These are phyloP conservation scores for Cydia fagiglandana DNA, from an alignment of 1,140 invertebrate genomes.

Conservation along the genomic window DNA sequence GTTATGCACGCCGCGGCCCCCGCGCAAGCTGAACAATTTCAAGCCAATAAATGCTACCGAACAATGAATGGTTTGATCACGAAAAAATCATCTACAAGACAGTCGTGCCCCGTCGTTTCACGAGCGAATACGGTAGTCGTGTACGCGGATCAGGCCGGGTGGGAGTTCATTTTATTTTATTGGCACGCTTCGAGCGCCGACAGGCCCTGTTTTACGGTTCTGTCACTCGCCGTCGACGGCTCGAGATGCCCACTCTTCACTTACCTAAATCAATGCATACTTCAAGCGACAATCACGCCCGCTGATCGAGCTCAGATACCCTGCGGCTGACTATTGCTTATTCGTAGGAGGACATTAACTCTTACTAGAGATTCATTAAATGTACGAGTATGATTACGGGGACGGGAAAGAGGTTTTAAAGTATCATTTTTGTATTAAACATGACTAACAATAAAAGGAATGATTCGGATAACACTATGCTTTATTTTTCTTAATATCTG, in stretches of 20 bases:
- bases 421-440: too few species aligned
- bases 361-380: too few species aligned
- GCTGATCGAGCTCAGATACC: background rate
- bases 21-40: conserved; percentile 54
- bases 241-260: conserved; percentile 17
- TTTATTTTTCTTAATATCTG: too few species aligned
- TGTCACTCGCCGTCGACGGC: conserved; percentile 27
- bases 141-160: conserved; percentile 45
- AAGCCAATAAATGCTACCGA: conserved; percentile 74
- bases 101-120: conserved; percentile 66
- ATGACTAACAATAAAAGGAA: too few species aligned
- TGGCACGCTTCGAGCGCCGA: conserved; percentile 28
- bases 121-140: conserved; percentile 69
- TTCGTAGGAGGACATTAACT: background rate
- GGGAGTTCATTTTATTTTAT: conserved; percentile 30
- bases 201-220: conserved; percentile 25
- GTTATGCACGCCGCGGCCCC: conserved; percentile 24
- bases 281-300: background rate
- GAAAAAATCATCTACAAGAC: conserved; percentile 76
- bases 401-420: too few species aligned
- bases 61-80: conserved; percentile 75
- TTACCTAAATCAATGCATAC: conserved; percentile 11
- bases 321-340: background rate
- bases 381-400: too few species aligned
- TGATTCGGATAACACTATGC: too few species aligned